Conservation (phyloP, 2,888 invertebrate species). For the Drosophila kuntzei region DNA sequence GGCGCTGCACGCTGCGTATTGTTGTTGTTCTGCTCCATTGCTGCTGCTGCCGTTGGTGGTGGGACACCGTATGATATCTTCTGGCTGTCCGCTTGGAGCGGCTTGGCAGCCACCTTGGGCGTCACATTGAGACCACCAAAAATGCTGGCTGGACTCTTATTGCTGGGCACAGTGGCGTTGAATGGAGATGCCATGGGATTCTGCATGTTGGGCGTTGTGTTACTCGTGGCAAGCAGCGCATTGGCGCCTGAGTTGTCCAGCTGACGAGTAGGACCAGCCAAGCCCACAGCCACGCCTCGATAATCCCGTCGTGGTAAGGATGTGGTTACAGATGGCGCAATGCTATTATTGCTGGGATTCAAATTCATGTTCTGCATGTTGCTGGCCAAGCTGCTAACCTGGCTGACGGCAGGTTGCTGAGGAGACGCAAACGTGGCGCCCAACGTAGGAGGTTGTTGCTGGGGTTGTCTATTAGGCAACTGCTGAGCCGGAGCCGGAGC, state of each 20-base stretch:
- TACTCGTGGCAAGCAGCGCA: constrained; percentile 33
- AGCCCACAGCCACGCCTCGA: constrained; percentile 55
- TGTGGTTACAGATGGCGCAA: neutral
- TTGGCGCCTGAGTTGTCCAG: constrained; percentile 21
- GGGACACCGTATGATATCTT: constrained; percentile 36
- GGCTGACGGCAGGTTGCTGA: constrained; percentile 13
- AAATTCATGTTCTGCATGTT: constrained; percentile 75
- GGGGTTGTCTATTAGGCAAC: neutral
- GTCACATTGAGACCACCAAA: constrained; percentile 39
- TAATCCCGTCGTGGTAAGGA: constrained; percentile 39
- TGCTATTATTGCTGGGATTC: constrained; percentile 59
- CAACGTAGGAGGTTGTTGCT: constrained; percentile 8
- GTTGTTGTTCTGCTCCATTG: constrained; percentile 61
- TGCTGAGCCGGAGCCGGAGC: neutral
- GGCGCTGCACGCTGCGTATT: constrained; percentile 41
- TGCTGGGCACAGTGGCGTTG: constrained; percentile 36
- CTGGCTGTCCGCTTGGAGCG: constrained; percentile 8
- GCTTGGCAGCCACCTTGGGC: constrained; percentile 7
- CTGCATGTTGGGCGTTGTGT: constrained; percentile 9
- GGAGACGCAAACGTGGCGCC: constrained; percentile 6
- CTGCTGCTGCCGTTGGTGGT: constrained; percentile 12
- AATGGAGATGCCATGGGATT: constrained; percentile 61
- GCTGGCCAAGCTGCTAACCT: constrained; percentile 49
- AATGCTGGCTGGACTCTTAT: constrained; percentile 43
- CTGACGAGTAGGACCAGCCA: constrained; percentile 15